Evolutionary conservation across 2,888 invertebrate genomes (phyloP).

Genomic region (Mellilla xanthometata): DNA sequence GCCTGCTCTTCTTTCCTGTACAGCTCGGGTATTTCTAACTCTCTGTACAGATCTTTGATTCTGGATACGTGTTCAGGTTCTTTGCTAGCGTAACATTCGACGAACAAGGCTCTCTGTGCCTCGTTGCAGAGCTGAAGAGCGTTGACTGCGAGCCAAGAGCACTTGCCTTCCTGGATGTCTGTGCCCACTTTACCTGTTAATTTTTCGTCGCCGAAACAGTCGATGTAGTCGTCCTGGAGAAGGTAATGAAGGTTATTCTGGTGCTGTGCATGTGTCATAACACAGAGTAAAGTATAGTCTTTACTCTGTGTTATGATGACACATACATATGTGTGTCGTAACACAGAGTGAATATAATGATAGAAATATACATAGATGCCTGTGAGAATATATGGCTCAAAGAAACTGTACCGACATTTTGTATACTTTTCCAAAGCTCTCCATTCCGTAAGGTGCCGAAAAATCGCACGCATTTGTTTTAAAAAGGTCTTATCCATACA

Average conservation of each 20-base stretch:
- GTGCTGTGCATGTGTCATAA: no score
- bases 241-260: background rate
- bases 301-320: no score
- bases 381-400: no score
- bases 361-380: no score
- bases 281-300: no score
- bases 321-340: no score
- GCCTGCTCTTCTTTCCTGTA: conserved; percentile 89
- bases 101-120: conserved; percentile 85
- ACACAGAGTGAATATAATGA: no score
- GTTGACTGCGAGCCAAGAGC: conserved; percentile 92
- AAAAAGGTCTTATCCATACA: no score
- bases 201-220: conserved; percentile 89
- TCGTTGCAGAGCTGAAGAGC: conserved; percentile 86
- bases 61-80: conserved; percentile 84
- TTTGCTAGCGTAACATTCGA: conserved; percentile 87
- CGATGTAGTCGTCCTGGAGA: conserved; percentile 89
- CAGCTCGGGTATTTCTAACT: conserved; percentile 85
- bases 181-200: conserved; percentile 49
- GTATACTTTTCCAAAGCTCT: no score
- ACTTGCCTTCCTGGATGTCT: conserved; percentile 89
- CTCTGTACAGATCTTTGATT: conserved; percentile 70
- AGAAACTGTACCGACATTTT: no score
- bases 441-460: no score
- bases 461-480: no score